Percentiles rank a stretch among this genome's conserved stretches.
These are phyloP conservation scores for Fregetta grallaria DNA, from an alignment of 2,113 vertebrate species.

Conservation along the genomic window DNA sequence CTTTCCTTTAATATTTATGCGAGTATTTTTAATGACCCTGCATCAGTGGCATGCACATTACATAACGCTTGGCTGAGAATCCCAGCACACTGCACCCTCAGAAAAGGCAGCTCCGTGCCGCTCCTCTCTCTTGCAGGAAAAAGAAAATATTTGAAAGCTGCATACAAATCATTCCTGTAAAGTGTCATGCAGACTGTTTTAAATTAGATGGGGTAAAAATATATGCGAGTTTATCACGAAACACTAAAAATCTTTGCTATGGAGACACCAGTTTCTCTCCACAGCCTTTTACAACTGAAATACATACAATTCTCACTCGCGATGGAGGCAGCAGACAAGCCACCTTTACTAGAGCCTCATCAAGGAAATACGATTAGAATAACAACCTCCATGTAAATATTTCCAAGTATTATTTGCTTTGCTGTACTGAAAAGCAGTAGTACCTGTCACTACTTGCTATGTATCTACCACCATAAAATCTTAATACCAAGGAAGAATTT, in stretches of 20 bases:
- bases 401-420: background rate
- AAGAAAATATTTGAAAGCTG: constrained; percentile 17
- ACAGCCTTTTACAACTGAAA: background rate
- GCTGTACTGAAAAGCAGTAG: background rate
- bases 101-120: background rate
- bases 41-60: constrained; percentile 34
- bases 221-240: background rate
- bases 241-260: background rate
- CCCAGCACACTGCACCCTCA: background rate
- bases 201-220: constrained; percentile 35
- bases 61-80: constrained; percentile 16
- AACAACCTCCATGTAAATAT: background rate
- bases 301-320: background rate
- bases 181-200: background rate
- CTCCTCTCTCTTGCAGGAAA: background rate
- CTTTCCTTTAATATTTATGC: background rate
- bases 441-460: constrained; percentile 46
- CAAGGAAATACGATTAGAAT: background rate
- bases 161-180: constrained; percentile 6
- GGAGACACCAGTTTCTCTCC: background rate
- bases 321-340: background rate
- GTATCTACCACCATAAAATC: background rate
- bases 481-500: background rate
- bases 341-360: background rate
- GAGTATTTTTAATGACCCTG: background rate